These are phyloP conservation scores for Stichopus chloronotus DNA, from an alignment of 35 echinoderm and acorn worm genomes.

Conservation along the genomic window DNA sequence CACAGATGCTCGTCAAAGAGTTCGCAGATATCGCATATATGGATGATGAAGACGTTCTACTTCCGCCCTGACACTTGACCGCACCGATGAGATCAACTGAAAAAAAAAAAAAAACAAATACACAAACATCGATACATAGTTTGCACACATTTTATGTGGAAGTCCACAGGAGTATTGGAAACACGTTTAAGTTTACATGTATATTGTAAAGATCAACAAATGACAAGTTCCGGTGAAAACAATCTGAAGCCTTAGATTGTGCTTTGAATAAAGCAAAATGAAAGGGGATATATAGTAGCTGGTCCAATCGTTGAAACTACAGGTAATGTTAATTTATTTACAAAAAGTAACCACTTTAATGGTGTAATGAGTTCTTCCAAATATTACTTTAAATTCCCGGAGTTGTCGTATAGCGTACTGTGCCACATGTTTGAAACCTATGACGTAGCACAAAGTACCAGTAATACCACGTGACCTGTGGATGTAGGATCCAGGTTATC, in stretches of 20 bases:
- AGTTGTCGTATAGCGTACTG: no score
- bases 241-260: neutral
- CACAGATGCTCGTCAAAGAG: neutral
- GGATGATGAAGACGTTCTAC: neutral
- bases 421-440: no score
- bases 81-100: slow-evolving; percentile 26
- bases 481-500: no score
- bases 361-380: no score
- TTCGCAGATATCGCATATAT: neutral
- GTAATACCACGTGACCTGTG: no score
- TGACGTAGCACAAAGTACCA: no score
- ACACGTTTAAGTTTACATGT: neutral
- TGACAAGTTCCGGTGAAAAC: neutral
- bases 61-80: slow-evolving; percentile 12
- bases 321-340: no score
- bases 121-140: neutral
- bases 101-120: neutral
- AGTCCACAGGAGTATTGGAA: neutral
- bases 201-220: neutral
- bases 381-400: no score
- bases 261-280: neutral
- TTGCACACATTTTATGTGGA: neutral
- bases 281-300: neutral
- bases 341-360: no score
- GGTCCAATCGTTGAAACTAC: no score